Base-by-base conservation (phyloP, 1,140 invertebrate genomes). In the Drosophila triauraria region DNA sequence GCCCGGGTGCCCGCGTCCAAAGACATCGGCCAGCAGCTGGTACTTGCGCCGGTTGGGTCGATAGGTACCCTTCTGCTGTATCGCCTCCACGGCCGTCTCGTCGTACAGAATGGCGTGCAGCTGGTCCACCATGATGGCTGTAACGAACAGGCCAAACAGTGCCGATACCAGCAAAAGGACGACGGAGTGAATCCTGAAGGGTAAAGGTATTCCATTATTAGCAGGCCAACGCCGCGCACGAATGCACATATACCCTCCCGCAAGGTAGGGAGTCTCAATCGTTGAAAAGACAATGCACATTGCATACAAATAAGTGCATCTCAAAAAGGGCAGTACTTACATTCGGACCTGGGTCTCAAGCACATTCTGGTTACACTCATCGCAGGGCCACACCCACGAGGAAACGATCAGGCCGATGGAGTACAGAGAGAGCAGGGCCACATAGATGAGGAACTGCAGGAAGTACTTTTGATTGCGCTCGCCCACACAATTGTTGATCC, bases 401-500 rank as follows among this genome's bases (percentile, higher is more conserved):
- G 95, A 93, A 25, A 96, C 94, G 47, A 97, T 96, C 82, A 97
- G 93, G 20, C 93, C 93, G 35, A 97, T 94, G 17, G 96, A 95
- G 93, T 97, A 97, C 1, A 95, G 75, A 13, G 95, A 94, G 48
- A 96, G 92, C 23, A 95, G 91, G 78, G 95, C 95, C 61, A 96
- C 95, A 91, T 96, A 96, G n/a, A 98, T 95, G 54, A 98, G 94
- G 94, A 98, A 98, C 92, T 98, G 97, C 78, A 98, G 95, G 92
- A 98, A 98, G 94, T 96, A 98, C 92, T 98, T 98, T 93, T 98
- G 97, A 94, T 98, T 98, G 83, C 96, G 95, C 93, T 98, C 97
- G 50, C 98, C 98, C 38, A 98, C 97, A 93, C 98, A 98, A 93
- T 98, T 98, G 91, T 98, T 98, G 42, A 98, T 97, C 97, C 97